Conservation (phyloP, 1,140 invertebrate genomes). For the Dufourea novaeangliae region DNA sequence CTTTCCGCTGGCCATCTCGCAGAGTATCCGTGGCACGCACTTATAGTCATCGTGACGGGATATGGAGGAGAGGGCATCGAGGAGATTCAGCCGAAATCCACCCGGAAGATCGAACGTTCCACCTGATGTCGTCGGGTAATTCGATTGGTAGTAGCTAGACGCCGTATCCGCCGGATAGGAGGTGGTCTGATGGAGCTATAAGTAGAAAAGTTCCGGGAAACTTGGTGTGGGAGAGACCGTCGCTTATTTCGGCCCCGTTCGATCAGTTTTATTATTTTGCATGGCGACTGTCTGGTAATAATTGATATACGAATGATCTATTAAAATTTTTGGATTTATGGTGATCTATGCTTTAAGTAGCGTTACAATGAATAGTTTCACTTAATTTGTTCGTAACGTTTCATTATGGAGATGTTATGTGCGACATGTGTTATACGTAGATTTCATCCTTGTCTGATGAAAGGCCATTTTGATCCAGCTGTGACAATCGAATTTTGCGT, state of each 20-base stretch:
- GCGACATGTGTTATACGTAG: too few relatives aligned
- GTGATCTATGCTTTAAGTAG: too few relatives aligned
- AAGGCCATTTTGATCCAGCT: too few relatives aligned
- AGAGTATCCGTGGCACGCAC: constrained; percentile 89
- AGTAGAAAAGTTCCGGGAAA: constrained; percentile 27
- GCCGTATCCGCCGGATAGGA: constrained; percentile 5
- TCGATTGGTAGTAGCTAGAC: constrained; percentile 46
- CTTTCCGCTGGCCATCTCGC: constrained; percentile 87
- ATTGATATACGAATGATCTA: background rate
- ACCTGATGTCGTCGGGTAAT: constrained; percentile 1
- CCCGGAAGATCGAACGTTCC: constrained; percentile 13
- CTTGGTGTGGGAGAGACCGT: background rate
- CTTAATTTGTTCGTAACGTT: too few relatives aligned
- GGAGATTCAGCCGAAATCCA: constrained; percentile 71
- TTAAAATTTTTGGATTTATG: background rate
- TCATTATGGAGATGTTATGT: too few relatives aligned
- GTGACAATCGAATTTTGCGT: too few relatives aligned
- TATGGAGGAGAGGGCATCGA: constrained; percentile 86
- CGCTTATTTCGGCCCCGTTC: background rate
- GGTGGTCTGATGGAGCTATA: constrained; percentile 19
- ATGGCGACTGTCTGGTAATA: background rate
- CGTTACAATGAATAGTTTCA: too few relatives aligned
- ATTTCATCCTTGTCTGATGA: too few relatives aligned
- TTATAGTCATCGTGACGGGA: constrained; percentile 88
- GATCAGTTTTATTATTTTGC: background rate